Percentiles rank a stretch among this genome's conserved stretches.
Conservation (phyloP, 2,888 invertebrate species). For the Lingula anatina region DNA sequence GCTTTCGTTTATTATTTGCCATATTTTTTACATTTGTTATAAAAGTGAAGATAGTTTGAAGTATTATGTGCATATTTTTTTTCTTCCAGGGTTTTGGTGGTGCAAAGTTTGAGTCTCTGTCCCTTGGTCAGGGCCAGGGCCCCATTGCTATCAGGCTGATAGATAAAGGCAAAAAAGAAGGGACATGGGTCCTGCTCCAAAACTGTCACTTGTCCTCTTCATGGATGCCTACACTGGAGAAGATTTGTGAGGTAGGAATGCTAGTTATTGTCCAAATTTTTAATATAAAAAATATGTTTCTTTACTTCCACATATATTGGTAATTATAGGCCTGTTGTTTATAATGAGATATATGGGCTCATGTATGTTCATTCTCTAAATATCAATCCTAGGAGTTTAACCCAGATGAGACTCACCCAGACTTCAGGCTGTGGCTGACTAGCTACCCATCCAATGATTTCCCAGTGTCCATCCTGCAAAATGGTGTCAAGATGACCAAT, state of each 20-base stretch:
- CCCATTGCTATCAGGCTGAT: conserved; percentile 54
- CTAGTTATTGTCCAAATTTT: too few relatives aligned
- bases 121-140: conserved; percentile 55
- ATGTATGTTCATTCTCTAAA: not conserved
- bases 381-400: conserved; percentile 43
- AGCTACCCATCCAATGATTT: conserved; percentile 52
- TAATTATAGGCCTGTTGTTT: too few relatives aligned
- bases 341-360: too few relatives aligned
- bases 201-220: conserved; percentile 55
- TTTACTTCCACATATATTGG: too few relatives aligned
- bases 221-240: conserved; percentile 55
- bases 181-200: conserved; percentile 55
- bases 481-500: conserved; percentile 55
- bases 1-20: not conserved
- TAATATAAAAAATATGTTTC: too few relatives aligned
- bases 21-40: not conserved
- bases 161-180: conserved; percentile 51
- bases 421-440: conserved; percentile 55
- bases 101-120: conserved; percentile 53
- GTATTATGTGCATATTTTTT: too few relatives aligned
- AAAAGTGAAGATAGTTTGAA: too few relatives aligned
- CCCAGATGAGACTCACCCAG: conserved; percentile 52
- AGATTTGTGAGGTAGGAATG: conserved; percentile 44
- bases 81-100: conserved; percentile 51
- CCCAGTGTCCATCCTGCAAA: conserved; percentile 54